Evolutionary conservation across 2,797 vertebrate species (phyloP).

Genomic region (Microcaecilia unicolor): DNA sequence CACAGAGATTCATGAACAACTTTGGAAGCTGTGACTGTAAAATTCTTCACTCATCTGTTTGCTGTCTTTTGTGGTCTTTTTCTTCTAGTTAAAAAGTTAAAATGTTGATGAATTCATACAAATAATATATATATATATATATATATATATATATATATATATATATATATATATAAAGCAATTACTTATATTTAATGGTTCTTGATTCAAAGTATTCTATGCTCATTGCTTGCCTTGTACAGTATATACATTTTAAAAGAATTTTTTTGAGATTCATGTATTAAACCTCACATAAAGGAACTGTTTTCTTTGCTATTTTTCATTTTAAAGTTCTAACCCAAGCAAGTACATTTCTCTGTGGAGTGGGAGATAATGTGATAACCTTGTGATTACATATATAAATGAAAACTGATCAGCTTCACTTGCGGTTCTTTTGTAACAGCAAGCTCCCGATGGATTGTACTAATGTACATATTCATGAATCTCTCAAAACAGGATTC

Average conservation of each 20-base stretch:
- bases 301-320: conserved; percentile 43
- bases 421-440: conserved; percentile 55
- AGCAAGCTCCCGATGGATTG: conserved; percentile 60
- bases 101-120: too few species aligned
- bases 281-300: conserved; percentile 13
- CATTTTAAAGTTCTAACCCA: conserved; percentile 16
- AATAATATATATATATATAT: too few species aligned
- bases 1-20: conserved; percentile 25
- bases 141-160: too few species aligned
- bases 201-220: conserved; percentile 11
- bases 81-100: conserved; percentile 37
- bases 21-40: conserved; percentile 33
- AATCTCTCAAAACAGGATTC: conserved; percentile 70
- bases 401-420: conserved; percentile 57
- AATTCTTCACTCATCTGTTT: conserved; percentile 33
- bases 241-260: conserved; percentile 13
- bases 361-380: conserved; percentile 55
- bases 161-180: too few species aligned
- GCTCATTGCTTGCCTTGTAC: conserved; percentile 15
- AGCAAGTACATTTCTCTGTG: conserved; percentile 41
- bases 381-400: conserved; percentile 67
- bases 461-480: conserved; percentile 71
- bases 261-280: conserved; percentile 7
- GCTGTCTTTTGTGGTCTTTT: conserved; percentile 29
- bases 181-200: too few species aligned